Evolutionary conservation across 2,888 invertebrate species (phyloP).

Genomic region (Yponomeuta cagnagella): DNA sequence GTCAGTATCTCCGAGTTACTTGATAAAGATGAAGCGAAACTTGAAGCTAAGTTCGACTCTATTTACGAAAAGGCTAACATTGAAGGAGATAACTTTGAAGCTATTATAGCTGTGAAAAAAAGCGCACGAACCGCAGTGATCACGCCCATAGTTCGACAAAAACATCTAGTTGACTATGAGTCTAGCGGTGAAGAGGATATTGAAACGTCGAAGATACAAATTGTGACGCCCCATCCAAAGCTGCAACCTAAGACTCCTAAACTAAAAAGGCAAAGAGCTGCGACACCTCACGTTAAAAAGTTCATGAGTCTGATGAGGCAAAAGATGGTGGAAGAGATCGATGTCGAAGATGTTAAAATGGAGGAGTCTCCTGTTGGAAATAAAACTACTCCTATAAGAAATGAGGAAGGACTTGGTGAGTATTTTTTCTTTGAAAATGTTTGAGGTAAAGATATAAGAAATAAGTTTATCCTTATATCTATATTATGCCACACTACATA

Average conservation of each 20-base stretch:
- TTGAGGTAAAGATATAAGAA: too few species aligned
- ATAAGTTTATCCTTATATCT: too few species aligned
- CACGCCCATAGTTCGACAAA: conserved; percentile 54
- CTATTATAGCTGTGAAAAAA: conserved; percentile 47
- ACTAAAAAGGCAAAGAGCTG: conserved; percentile 41
- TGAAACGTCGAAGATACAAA: conserved; percentile 25
- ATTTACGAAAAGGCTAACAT: conserved; percentile 46
- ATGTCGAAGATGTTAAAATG: conserved; percentile 35
- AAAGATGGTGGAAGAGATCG: conserved; percentile 41
- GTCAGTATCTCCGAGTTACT: conserved; percentile 56
- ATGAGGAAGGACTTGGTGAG: conserved; percentile 37
- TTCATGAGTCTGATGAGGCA: conserved; percentile 44
- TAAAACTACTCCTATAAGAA: conserved; percentile 42
- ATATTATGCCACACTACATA: too few species aligned
- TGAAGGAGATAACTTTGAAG: conserved; percentile 46
- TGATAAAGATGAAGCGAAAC: conserved; percentile 28
- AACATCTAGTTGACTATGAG: conserved; percentile 54
- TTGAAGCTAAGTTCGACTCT: conserved; percentile 56
- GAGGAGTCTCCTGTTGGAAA: conserved; percentile 29
- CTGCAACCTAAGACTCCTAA: conserved; percentile 47
- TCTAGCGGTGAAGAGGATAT: conserved; percentile 41
- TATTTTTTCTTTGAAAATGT: neutral
- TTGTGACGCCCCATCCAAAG: conserved; percentile 43
- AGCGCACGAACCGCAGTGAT: conserved; percentile 56
- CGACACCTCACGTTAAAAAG: conserved; percentile 61